Base-by-base conservation (phyloP, 2,888 invertebrate species). In the Leptodirus hochenwartii region DNA sequence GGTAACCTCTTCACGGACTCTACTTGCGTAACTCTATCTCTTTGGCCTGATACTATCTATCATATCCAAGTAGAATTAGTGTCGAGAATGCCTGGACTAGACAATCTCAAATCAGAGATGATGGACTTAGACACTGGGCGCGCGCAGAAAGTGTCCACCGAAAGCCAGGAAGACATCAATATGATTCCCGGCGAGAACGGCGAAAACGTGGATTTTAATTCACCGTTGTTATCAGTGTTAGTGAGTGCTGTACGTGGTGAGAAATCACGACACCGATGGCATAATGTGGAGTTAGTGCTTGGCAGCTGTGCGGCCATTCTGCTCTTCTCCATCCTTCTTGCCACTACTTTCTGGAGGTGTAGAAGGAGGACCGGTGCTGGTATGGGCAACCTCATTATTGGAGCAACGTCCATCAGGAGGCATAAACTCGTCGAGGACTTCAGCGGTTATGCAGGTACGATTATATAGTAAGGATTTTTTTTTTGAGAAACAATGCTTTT, bases 1-100 rank as follows among this genome's bases (percentile, higher is more conserved):
- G 80, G 80, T 39, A 79, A 80, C 55, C 61, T 80, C 39, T 76
- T 79, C 54, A 81, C 80, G 23, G 79, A 80, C 53, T 74, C 77
- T 30, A 77, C 77, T 34, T 68, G 73, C 45, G 79, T 80, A 36
- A 78, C 78, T 31, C 55, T 81, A 40, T 78, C 78, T 33, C 59
- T 81, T 29, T 80, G 79, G 78, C 78, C 79, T 27, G 77, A 79
- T 51, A 79, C 79, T 25, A 56, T 76, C 39, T 81, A 79, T 54
- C 75, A 77, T 54, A 77, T 81, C 47, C 78, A 80, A 66, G 80
- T 79, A 13, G 68, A 69, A 49, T 51, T 69, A 13, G 68, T 69
- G 10, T 67, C 68, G 35, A 58, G 65, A 27, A 62, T 64, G 31
- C 67, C 67, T 15, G 69, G 68, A 24, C 61, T 66, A 24, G 67